These are phyloP conservation scores for Halocynthia roretzi DNA, from an alignment of 23 tunicate genomes.

Conservation along the genomic window DNA sequence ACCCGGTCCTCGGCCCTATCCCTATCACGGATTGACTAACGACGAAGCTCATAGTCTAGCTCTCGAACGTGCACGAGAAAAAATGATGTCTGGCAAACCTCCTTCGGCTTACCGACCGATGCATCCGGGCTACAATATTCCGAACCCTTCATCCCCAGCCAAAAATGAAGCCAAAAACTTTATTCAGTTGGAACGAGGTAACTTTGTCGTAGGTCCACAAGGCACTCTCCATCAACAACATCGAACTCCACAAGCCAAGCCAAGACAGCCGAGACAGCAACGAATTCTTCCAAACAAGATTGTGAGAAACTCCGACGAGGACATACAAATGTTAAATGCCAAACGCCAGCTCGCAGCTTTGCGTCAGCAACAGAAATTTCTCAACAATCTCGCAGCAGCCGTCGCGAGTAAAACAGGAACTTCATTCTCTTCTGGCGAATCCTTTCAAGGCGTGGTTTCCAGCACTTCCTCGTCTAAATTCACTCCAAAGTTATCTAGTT, in stretches of 20 bases:
- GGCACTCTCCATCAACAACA: neutral
- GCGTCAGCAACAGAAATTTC: constrained; percentile 17
- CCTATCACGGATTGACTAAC: too few species aligned
- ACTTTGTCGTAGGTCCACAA: too few species aligned
- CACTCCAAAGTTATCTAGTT: neutral
- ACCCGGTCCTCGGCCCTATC: too few species aligned
- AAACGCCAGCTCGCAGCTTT: constrained; percentile 19
- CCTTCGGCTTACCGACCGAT: too few species aligned
- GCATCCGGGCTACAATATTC: too few species aligned
- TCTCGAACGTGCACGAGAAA: too few species aligned
- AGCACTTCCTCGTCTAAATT: neutral
- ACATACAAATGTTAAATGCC: neutral
- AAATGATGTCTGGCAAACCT: too few species aligned
- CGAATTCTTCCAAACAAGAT: neutral
- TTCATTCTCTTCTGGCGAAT: neutral
- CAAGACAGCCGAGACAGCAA: neutral
- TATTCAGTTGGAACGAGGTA: too few species aligned
- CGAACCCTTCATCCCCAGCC: too few species aligned
- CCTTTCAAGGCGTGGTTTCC: neutral
- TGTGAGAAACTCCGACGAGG: constrained; percentile 2
- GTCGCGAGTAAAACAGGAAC: neutral
- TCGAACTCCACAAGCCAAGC: neutral
- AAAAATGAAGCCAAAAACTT: too few species aligned
- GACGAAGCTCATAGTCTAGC: too few species aligned
- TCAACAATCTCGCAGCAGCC: constrained; percentile 23